Evolutionary conservation across 2,113 vertebrate genomes (phyloP).

Genomic region (Sceloporus undulatus): DNA sequence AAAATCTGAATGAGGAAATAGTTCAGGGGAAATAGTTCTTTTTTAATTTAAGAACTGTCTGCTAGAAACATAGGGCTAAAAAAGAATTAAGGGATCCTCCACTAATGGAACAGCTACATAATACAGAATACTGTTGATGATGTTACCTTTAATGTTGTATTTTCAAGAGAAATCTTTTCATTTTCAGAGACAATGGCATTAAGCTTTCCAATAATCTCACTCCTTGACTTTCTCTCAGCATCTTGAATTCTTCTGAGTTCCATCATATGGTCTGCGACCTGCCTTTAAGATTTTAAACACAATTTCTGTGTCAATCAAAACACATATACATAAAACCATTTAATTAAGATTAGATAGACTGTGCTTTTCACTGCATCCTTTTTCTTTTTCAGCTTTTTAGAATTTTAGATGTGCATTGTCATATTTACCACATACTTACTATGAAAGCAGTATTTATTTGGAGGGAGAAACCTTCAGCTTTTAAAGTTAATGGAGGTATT

Average conservation of each 20-base stretch:
- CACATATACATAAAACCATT: not conserved
- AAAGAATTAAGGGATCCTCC: not conserved
- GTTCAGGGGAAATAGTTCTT: not conserved
- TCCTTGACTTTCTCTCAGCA: conserved; percentile 68
- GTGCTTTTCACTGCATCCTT: not conserved
- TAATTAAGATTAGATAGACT: conserved; percentile 16
- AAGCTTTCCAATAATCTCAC: conserved; percentile 77
- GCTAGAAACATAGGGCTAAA: not conserved
- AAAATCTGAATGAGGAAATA: not conserved
- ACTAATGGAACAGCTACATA: not conserved
- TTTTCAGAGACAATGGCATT: conserved; percentile 79
- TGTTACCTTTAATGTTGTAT: conserved; percentile 84
- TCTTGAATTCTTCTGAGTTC: conserved; percentile 78
- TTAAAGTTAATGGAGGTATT: not conserved
- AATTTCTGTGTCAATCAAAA: conserved; percentile 28
- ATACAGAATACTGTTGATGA: not conserved
- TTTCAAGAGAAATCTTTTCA: conserved; percentile 77
- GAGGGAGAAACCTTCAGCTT: conserved; percentile 6
- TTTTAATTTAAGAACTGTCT: not conserved
- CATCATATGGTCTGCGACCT: conserved; percentile 78
- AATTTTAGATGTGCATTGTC: not conserved
- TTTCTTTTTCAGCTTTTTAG: conserved; percentile 6
- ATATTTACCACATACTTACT: not conserved
- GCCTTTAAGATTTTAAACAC: conserved; percentile 75
- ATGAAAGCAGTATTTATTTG: conserved; percentile 20